Evolutionary conservation across 2,797 vertebrate genomes (phyloP), one percentile per base, ranked within the genome.

Genomic region (Pangasius macronema): DNA sequence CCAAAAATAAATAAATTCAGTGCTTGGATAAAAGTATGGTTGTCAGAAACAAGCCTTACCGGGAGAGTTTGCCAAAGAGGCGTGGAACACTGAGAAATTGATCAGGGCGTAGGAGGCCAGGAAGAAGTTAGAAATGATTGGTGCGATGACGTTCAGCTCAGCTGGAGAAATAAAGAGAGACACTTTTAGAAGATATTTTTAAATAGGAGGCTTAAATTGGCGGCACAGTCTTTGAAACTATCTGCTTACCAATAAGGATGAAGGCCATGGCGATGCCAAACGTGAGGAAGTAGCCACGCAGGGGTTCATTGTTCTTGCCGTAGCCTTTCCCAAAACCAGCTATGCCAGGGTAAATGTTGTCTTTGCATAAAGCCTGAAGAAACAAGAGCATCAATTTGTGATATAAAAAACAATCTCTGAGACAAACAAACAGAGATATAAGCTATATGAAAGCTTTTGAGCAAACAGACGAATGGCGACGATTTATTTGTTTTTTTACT

Each of bases 61-160:
- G 96, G 98, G 98, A 83, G 98, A 99, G 93, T 99, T 99, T 85
- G 98, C 98, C 93, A 99, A 94, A n/a, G 98, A 99, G 5, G 98
- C 98, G 81, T 99, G 98, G 94, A 99, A 99, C 90, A 99, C 98
- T 0, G 98, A 99, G 93, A 99, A 99, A 94, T 99, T 99, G 93
- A 99, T 99, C 94, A 99, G 94, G 82, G 98, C 98, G 51, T 99
- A 99, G 0, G 98, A 99, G 1, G 98, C 97, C 96, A 99, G 93
- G 95, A 99, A 99, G 92, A 99, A 99, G 93, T 99, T 99, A 84
- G 98, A 99, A 94, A 99, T 99, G 94, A 99, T 99, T 83, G 98
- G 98, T 88, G 98, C 98, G 73, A 99, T 99, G 53, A 96, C 79
- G 85, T 99, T 99, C 93, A 99, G 90, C 93, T 99, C 82, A 11